Evolutionary conservation across 1,140 invertebrate species (phyloP).

Genomic region (Phortica variegata): DNA sequence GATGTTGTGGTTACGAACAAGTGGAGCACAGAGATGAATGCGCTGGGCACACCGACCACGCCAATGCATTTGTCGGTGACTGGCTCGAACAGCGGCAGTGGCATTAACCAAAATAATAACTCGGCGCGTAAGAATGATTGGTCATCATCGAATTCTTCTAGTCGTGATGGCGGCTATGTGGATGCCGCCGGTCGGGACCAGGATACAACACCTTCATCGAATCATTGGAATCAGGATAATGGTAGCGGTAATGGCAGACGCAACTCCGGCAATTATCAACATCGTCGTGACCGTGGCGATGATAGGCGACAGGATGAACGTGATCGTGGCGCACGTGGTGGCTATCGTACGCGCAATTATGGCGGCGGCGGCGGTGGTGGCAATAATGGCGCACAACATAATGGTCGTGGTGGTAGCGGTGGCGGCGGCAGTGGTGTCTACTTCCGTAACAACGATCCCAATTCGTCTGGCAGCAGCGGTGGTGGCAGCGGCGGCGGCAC

Average conservation of each 20-base stretch:
- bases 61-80: slow-evolving; percentile 27
- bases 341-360: slow-evolving; percentile 41
- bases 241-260: slow-evolving; percentile 25
- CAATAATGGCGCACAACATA: slow-evolving; percentile 41
- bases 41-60: slow-evolving; percentile 25
- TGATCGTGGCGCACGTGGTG: slow-evolving; percentile 23
- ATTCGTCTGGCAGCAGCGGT: no score
- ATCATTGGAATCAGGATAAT: slow-evolving; percentile 45
- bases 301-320: slow-evolving; percentile 25
- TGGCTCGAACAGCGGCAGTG: slow-evolving; percentile 30
- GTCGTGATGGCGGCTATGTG: slow-evolving; percentile 19
- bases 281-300: slow-evolving; percentile 34
- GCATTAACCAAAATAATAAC: slow-evolving; percentile 12
- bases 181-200: slow-evolving; percentile 18
- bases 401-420: slow-evolving; percentile 33
- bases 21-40: slow-evolving; percentile 52
- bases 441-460: slow-evolving; percentile 50
- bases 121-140: slow-evolving; percentile 40
- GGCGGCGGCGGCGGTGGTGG: slow-evolving; percentile 21
- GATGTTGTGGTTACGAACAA: slow-evolving; percentile 28
- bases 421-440: slow-evolving; percentile 36
- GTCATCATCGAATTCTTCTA: slow-evolving; percentile 37
- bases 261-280: slow-evolving; percentile 39
- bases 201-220: slow-evolving; percentile 19
- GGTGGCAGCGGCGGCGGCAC: slow-evolving; percentile 24